Percentiles rank a stretch among this genome's conserved stretches.
phyloP scores from a whole-genome alignment of 2,888 invertebrate species.

The Drosophila eohydei region DNA sequence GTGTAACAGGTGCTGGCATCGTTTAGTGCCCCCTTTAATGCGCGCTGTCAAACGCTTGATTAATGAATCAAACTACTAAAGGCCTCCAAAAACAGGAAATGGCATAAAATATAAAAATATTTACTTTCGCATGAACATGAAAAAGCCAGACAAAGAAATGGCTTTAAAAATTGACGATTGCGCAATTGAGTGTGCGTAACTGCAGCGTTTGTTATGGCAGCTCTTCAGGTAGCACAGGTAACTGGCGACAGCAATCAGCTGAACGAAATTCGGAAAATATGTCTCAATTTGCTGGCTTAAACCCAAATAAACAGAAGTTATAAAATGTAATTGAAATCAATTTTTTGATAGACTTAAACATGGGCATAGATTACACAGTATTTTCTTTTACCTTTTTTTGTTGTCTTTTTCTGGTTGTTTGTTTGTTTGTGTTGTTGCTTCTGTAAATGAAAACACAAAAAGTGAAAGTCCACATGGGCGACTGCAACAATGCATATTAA shows the following conservation, averaged over 20 bases:
- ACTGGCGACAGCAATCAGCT: constrained; percentile 27
- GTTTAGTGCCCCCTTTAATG: constrained; percentile 23
- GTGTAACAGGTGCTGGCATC: constrained; percentile 29
- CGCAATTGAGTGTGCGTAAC: constrained; percentile 74
- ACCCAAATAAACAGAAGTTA: constrained; percentile 8
- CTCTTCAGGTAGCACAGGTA: background rate
- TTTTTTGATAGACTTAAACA: constrained; percentile 16
- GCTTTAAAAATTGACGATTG: constrained; percentile 39
- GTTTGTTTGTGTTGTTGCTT: constrained; percentile 11
- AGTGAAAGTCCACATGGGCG: constrained; percentile 71
- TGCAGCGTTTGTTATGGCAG: constrained; percentile 29
- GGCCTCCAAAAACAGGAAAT: constrained; percentile 50
- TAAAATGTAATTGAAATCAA: constrained; percentile 59
- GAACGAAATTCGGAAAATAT: constrained; percentile 47
- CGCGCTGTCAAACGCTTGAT: constrained; percentile 52
- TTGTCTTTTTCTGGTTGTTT: background rate
- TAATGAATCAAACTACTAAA: constrained; percentile 52
- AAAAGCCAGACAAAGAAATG: constrained; percentile 35
- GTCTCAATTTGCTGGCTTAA: constrained; percentile 19
- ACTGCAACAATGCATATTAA: constrained; percentile 78
- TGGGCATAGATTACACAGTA: constrained; percentile 33
- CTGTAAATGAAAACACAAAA: constrained; percentile 69
- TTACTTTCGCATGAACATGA: constrained; percentile 64
- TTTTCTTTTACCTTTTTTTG: constrained; percentile 20
- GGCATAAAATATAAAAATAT: constrained; percentile 52